Evolutionary conservation across 2,888 invertebrate genomes (phyloP), one percentile per base, ranked within the genome.

Genomic region (Cantharis flavilabris): DNA sequence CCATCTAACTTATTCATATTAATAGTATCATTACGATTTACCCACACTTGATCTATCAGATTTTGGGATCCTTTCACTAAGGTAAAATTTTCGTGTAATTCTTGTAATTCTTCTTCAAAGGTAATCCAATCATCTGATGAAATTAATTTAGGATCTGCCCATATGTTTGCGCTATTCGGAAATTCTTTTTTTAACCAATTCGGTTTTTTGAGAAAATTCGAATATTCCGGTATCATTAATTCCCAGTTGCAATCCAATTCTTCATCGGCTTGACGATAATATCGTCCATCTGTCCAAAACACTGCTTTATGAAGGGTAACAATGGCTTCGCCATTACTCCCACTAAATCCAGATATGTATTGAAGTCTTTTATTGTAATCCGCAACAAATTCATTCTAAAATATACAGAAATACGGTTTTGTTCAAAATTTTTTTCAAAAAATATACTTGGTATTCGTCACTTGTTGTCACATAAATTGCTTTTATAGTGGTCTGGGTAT

Each of bases 261-360:
- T 28, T 93, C 91, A 73, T 95, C 93, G 0, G 98, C 98, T 86
- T 98, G 97, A 1, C 88, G 81, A 80, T 88, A 93, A 87, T 98
- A 98, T 3, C 97, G 91, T 1, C 96, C 94, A 83, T 98, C 96
- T 0, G 98, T 97, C 98, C 98, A 99, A 62, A 99, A 88, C 0
- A 94, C 93, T 0, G 94, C 93, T 71, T 92, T 92, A 7, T 90
- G 89, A 72, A 86, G 83, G 0, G 95, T 93, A 62, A 96, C 91
- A 0, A 93, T 91, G 0, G 93, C 95, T 5, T 92, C 91, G 1
- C 96, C 96, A 67, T 90, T 90, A 9, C 92, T 92, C 0, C 97
- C 97, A 62, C 92, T 92, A 89, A 96, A 97, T 0, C 96, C 96
- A 26, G 95, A 94, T 72, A 97, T 91, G 88, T 92, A 97, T 83